Conservation (phyloP, 2,797 vertebrate genomes). For the Rousettus madagascariensis region DNA sequence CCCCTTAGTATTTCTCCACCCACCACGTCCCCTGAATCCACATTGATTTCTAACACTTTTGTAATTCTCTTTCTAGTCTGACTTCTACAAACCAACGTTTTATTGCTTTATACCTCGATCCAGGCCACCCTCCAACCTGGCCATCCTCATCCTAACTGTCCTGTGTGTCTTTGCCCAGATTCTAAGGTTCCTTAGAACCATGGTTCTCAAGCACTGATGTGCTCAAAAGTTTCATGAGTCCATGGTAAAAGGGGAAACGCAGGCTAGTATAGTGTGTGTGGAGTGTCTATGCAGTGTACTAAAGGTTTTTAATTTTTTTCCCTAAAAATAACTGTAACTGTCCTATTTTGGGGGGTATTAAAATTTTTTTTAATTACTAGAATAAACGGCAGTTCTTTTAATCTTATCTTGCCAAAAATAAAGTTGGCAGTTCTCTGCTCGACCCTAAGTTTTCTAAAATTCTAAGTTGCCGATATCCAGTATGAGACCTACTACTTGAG, state of each 20-base stretch:
- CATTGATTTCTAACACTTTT: background rate
- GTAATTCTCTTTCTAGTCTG: background rate
- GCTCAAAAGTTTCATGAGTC: background rate
- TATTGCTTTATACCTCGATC: background rate
- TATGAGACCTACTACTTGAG: background rate
- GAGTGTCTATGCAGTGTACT: background rate
- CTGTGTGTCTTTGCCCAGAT: background rate
- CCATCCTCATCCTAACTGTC: background rate
- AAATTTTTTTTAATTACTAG: background rate
- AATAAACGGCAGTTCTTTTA: background rate
- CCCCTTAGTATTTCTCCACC: background rate
- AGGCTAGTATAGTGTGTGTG: background rate
- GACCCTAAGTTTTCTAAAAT: background rate
- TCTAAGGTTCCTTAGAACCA: background rate
- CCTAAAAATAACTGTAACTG: background rate
- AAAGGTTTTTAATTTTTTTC: background rate
- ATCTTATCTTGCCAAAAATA: slow-evolving; percentile 16
- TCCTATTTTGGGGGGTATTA: background rate
- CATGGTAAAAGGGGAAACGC: background rate
- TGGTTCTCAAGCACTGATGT: background rate
- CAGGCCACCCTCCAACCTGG: background rate
- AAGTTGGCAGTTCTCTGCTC: background rate
- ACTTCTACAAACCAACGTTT: background rate
- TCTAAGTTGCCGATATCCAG: slow-evolving; percentile 3
- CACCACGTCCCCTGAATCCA: background rate